phyloP scores from a whole-genome alignment of 1,140 invertebrate species.

The Diorhabda carinulata region DNA sequence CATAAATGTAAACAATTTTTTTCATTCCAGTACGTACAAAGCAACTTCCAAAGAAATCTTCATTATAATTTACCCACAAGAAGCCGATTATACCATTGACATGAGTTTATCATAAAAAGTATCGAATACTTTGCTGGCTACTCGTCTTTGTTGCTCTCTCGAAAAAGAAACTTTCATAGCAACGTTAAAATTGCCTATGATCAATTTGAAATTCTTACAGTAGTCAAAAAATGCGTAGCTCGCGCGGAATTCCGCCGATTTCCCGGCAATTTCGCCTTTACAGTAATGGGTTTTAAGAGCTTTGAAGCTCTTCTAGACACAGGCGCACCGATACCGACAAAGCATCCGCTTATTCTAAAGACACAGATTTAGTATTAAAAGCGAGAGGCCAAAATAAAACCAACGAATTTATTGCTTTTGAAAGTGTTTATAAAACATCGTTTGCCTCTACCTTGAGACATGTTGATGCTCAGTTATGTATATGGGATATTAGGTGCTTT shows the following conservation, averaged over 20 bases:
- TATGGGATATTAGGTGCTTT: slow-evolving; percentile 3
- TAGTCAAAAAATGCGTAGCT: slow-evolving; percentile 45
- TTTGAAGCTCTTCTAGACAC: slow-evolving; percentile 21
- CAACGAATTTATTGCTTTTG: slow-evolving; percentile 44
- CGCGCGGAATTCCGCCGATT: slow-evolving; percentile 33
- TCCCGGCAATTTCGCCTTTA: slow-evolving; percentile 32
- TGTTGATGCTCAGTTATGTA: slow-evolving; percentile 36
- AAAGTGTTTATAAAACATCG: slow-evolving; percentile 46
- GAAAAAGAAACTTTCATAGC: background rate
- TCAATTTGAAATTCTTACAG: slow-evolving; percentile 47
- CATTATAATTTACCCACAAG: too few species aligned
- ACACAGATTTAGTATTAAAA: slow-evolving; percentile 47
- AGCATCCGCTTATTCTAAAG: slow-evolving; percentile 40
- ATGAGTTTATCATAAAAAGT: too few species aligned
- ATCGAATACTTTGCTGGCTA: too few species aligned
- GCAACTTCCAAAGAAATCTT: too few species aligned
- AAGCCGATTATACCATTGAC: too few species aligned
- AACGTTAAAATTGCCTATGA: slow-evolving; percentile 41
- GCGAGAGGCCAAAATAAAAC: slow-evolving; percentile 39
- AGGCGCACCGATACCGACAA: slow-evolving; percentile 39
- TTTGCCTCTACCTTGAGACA: slow-evolving; percentile 25
- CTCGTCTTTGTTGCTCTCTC: background rate
- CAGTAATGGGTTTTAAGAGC: slow-evolving; percentile 17
- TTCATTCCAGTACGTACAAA: too few species aligned
- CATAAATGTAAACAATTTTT: too few species aligned